phyloP scores from a whole-genome alignment of 2,797 vertebrate species.

The Mus minutoides region DNA sequence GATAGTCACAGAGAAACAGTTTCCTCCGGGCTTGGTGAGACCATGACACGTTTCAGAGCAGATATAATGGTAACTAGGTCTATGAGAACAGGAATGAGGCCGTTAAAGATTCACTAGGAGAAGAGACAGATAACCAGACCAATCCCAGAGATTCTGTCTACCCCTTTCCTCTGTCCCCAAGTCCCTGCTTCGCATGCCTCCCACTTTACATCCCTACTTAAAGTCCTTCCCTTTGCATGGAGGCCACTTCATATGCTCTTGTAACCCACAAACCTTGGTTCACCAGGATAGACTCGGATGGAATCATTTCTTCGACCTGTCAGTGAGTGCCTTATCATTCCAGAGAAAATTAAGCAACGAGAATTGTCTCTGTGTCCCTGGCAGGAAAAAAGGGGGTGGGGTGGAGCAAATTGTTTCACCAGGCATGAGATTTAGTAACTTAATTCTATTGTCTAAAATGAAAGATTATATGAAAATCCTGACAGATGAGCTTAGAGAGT shows the following conservation, averaged over 20 bases:
- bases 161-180: not conserved
- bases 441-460: constrained; percentile 23
- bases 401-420: not conserved
- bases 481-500: not conserved
- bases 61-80: not conserved
- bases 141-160: not conserved
- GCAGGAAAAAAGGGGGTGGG: not conserved
- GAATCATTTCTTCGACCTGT: not conserved
- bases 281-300: not conserved
- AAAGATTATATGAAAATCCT: constrained; percentile 23
- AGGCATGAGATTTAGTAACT: constrained; percentile 3
- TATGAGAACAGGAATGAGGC: not conserved
- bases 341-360: not conserved
- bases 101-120: not conserved
- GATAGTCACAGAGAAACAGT: not conserved
- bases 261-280: not conserved
- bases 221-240: not conserved
- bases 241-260: no score
- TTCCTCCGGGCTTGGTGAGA: not conserved
- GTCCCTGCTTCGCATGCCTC: not conserved
- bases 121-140: not conserved
- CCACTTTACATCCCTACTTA: not conserved
- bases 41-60: not conserved
- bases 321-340: not conserved
- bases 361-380: not conserved